These are phyloP conservation scores for Zeus faber DNA, from an alignment of 2,113 vertebrate species.

Conservation along the genomic window DNA sequence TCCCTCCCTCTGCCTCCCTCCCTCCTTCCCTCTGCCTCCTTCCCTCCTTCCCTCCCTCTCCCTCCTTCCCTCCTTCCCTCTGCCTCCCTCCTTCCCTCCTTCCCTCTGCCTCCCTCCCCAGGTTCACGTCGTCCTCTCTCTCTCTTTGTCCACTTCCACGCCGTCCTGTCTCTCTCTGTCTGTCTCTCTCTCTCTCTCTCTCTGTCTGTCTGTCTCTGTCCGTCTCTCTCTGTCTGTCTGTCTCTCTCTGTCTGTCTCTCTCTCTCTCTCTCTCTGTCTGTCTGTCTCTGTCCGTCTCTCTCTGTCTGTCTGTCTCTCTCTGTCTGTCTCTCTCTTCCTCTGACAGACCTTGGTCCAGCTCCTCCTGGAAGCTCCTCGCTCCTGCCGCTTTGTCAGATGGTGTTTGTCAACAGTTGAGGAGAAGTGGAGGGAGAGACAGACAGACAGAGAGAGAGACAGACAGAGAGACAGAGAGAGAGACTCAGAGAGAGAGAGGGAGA, in stretches of 20 bases:
- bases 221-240: slow-evolving; percentile 14
- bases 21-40: too few species aligned
- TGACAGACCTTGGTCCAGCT: slow-evolving; percentile 22
- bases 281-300: slow-evolving; percentile 23
- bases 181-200: slow-evolving; percentile 11
- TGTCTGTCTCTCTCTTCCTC: slow-evolving; percentile 16
- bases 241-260: slow-evolving; percentile 19
- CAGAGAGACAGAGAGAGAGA: too few species aligned
- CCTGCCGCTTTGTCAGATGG: too few species aligned
- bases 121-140: slow-evolving; percentile 40
- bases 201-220: slow-evolving; percentile 18
- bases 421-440: neutral
- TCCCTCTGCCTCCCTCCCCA: neutral
- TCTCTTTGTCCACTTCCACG: neutral
- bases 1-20: too few species aligned
- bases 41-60: too few species aligned
- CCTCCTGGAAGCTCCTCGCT: slow-evolving; percentile 29
- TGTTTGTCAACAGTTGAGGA: slow-evolving; percentile 46
- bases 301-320: slow-evolving; percentile 13
- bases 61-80: too few species aligned
- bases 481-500: too few species aligned
- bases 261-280: slow-evolving; percentile 5
- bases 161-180: slow-evolving; percentile 15
- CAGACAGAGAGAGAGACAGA: too few species aligned
- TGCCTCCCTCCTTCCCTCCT: neutral